Percentiles rank a stretch among this genome's conserved stretches.
Conservation (phyloP, 2,888 invertebrate species). For the Pecten maximus region DNA sequence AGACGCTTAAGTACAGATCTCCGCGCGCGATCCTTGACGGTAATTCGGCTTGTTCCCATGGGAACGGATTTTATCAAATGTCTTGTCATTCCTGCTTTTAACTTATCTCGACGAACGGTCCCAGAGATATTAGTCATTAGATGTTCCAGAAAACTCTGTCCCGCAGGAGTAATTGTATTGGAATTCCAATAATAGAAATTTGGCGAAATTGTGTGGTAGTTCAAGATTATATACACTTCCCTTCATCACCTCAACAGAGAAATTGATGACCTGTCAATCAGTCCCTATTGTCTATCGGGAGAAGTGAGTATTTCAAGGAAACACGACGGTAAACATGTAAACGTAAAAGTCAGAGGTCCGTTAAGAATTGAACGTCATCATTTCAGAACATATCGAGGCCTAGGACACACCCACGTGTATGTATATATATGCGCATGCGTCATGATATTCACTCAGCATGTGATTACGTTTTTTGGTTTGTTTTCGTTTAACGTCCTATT, state of each 20-base stretch:
- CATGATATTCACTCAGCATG: too few relatives aligned
- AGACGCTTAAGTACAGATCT: constrained; percentile 33
- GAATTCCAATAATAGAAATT: constrained; percentile 33
- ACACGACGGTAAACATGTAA: background rate
- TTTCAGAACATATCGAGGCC: background rate
- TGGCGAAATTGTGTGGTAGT: background rate
- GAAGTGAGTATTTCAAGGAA: background rate
- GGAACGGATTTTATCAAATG: constrained; percentile 28
- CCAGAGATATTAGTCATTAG: constrained; percentile 3
- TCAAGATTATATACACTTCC: constrained; percentile 24
- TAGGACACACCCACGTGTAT: too few relatives aligned
- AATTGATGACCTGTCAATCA: constrained; percentile 4
- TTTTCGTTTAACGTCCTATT: too few relatives aligned
- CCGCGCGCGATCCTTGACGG: background rate
- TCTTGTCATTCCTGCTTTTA: constrained; percentile 29
- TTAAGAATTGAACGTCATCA: background rate
- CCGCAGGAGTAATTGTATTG: constrained; percentile 15
- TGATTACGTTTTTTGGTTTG: too few relatives aligned
- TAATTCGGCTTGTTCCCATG: constrained; percentile 18
- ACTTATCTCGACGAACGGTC: background rate
- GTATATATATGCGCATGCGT: too few relatives aligned
- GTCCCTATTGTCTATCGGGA: background rate
- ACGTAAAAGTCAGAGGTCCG: background rate
- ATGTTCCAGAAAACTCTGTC: background rate
- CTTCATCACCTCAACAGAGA: background rate